Evolutionary conservation across 2,113 vertebrate genomes (phyloP), one percentile per base, ranked within the genome.

Genomic region (Oryzias celebensis): DNA sequence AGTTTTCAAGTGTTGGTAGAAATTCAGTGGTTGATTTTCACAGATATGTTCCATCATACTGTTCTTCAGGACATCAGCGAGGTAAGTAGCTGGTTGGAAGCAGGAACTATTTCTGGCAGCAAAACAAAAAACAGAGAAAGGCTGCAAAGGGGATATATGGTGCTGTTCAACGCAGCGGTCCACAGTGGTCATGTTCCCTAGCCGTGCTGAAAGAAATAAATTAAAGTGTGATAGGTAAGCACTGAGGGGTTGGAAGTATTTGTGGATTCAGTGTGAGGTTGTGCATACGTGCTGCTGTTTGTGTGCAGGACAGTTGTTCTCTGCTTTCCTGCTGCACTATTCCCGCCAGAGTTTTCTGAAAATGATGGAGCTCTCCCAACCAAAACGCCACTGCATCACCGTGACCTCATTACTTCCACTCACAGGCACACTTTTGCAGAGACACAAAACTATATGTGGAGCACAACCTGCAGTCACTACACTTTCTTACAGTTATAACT

Each of bases 301-400:
- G 36, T 69, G 67, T 56, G 64, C 31, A 2, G 17, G 79, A 62
- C 71, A 82, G 78, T 74, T 82, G 91, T 88, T 88, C 87, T 81
- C 63, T 46, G 65, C 73, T 48, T 65, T 85, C 73, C 59, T 86
- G 84, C 84, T 64, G 41, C 73, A 74, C 71, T 86, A 87, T 89
- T 90, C 91, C 90, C 82, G 58, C 76, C 89, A 86, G 88, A 90
- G 77, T 81, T 68, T 82, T 77, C 68, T 58, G 81, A 69, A 60
- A 64, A 85, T 86, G 93, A 93, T 92, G 88, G 91, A 92, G 88
- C 55, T 84, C 90, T 92, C 91, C 88, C 87, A 90, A 83, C 87
- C 16, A 26, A 66, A 87, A 85, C 80, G 75, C 87, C 67, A 73
- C 84, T 36, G 54, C 84, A 71, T 76, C 82, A 73, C 81, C 77